A percentile compares a stretch with the other conserved stretches of the same genome.
These are phyloP conservation scores for Lepus americanus DNA, from an alignment of 2,113 vertebrate genomes.

Conservation along the genomic window DNA sequence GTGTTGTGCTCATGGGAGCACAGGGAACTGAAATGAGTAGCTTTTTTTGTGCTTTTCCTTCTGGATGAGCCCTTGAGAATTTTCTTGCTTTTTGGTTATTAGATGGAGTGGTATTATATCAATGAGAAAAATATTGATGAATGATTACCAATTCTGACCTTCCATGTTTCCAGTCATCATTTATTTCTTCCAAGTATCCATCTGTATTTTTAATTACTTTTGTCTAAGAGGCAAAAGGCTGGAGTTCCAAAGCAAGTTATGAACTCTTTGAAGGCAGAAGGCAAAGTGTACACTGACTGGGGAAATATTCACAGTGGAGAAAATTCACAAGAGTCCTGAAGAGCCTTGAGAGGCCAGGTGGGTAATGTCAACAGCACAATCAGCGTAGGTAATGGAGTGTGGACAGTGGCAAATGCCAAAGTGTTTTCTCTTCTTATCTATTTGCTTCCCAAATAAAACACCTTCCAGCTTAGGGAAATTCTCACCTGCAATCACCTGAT, in stretches of 20 bases:
- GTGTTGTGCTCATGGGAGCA: not conserved
- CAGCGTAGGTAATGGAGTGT: not conserved
- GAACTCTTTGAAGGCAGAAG: not conserved
- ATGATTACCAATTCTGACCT: not conserved
- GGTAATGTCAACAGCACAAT: not conserved
- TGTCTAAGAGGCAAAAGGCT: not conserved
- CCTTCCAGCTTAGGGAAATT: not conserved
- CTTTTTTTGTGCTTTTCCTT: not conserved
- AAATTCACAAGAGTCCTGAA: not conserved
- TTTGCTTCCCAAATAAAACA: not conserved
- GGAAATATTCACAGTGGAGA: not conserved
- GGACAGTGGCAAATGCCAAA: not conserved
- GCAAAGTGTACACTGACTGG: not conserved
- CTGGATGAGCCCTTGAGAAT: not conserved
- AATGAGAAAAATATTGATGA: not conserved
- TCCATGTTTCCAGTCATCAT: not conserved
- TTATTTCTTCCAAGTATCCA: not conserved
- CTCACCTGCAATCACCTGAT: not conserved
- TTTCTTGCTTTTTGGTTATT: not conserved
- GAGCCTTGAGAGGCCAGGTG: not conserved
- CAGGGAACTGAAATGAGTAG: not conserved
- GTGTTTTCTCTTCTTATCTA: not conserved
- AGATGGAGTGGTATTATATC: not conserved
- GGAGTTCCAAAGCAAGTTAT: not conserved
- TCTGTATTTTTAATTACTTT: not conserved